Conservation (phyloP, 2,888 invertebrate genomes). For the Temnothorax unifasciatus region DNA sequence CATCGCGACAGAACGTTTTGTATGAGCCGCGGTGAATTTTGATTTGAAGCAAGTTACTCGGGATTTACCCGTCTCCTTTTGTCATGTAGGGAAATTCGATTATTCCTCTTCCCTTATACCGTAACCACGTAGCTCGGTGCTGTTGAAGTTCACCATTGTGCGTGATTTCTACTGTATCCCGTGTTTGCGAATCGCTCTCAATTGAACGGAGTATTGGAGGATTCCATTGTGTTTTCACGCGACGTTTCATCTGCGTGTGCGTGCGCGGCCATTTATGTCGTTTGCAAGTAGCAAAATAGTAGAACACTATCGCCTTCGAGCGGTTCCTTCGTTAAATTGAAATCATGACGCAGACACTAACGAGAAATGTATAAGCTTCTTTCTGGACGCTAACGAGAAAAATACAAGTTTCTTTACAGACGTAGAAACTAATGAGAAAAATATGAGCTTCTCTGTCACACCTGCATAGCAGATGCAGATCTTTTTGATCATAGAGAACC, state of each 20-base stretch:
- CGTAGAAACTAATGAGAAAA: not conserved
- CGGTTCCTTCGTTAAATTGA: conserved; percentile 10
- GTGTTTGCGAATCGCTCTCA: conserved; percentile 70
- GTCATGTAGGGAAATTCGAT: conserved; percentile 31
- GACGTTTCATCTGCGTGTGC: conserved; percentile 28
- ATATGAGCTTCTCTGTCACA: not conserved
- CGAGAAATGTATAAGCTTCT: not conserved
- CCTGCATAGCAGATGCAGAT: too few relatives aligned
- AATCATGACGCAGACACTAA: not conserved
- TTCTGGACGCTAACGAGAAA: not conserved
- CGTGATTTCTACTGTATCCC: conserved; percentile 12
- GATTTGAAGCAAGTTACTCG: conserved; percentile 15
- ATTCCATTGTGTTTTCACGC: conserved; percentile 64
- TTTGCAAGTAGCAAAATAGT: conserved; percentile 16
- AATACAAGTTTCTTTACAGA: conserved; percentile 1
- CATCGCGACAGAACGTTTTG: conserved; percentile 14
- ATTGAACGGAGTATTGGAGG: conserved; percentile 67
- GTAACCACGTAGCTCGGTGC: not conserved
- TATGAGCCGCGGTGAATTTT: conserved; percentile 25
- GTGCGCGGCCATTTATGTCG: conserved; percentile 60
- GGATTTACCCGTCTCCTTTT: conserved; percentile 25
- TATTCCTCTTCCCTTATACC: conserved; percentile 16
- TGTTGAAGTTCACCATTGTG: conserved; percentile 57
- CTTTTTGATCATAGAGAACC: not conserved
- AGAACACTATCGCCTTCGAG: conserved; percentile 22